Base-by-base conservation (phyloP, 2,113 vertebrate genomes). In the Podocnemis expansa region DNA sequence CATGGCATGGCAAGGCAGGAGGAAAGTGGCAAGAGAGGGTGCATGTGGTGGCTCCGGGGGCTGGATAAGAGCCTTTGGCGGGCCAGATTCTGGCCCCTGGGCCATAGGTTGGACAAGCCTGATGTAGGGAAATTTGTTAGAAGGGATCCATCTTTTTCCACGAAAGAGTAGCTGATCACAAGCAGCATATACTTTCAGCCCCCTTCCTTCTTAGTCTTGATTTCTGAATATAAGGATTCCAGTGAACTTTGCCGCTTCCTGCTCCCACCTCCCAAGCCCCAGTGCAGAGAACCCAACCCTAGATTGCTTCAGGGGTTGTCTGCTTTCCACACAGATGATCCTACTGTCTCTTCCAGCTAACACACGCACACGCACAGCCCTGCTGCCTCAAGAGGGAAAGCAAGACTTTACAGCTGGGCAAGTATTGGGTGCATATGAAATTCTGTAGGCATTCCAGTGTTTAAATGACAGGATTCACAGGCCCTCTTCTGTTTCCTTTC, bases 321-420 rank as follows among this genome's bases (percentile, higher is more conserved):
- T 55, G 0, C 0, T 80, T 93, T 80, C 43, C 43, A 54, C 22
- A 38, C 25, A 1, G 1, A 58, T 34, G 55, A 70, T 0, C 0
- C 31, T 52, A 27, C 87, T 6, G 4, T 82, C 21, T 79, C 51
- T 89, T 43, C 55, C 19, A 41, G 14, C 5, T 89, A 21, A 12
- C 27, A 67, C 31, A n/a, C 60, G 34, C 27, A n/a, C 19, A 38
- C n/a, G 9, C 34, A 10, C 27, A 88, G 34, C 19, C 70, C 89
- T 75, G 3, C 41, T 80, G 12, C 31, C 67, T 47, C 45, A 29
- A 75, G 34, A 17, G 73, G 89, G 41, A 10, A 81, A 78, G 5
- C 24, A 60, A 85, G 31, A 60, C 31, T 54, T 25, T 52, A 41
- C 6, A 84, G 47, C 43, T 76, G 82, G 88, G 5, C 75, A 95